Conservation (phyloP, 2,113 vertebrate species). For the Pelmatolapia mariae region DNA sequence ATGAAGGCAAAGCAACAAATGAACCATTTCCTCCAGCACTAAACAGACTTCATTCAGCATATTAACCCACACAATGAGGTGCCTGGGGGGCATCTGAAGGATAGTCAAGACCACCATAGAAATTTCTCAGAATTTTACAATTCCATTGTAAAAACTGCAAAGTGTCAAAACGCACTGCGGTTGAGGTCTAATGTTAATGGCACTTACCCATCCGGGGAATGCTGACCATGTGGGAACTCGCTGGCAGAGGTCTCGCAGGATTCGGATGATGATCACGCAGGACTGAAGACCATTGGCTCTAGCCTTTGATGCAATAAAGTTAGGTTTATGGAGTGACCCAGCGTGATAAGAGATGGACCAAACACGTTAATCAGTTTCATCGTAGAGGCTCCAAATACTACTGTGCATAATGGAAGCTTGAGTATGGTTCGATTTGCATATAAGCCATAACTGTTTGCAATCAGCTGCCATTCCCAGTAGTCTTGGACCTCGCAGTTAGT, state of each 20-base stretch:
- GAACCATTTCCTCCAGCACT: not conserved
- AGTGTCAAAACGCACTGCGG: fast-evolving
- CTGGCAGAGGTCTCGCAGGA: conserved; percentile 96
- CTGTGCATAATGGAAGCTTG: conserved; percentile 95
- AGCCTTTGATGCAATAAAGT: conserved; percentile 92
- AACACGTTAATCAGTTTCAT: conserved; percentile 62
- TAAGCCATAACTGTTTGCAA: conserved; percentile 46
- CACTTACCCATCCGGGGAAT: conserved; percentile 95
- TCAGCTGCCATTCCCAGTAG: conserved; percentile 96
- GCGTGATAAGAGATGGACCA: conserved; percentile 40
- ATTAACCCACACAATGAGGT: not conserved
- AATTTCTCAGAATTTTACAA: not conserved
- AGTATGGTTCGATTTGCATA: conserved; percentile 46
- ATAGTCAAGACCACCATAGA: not conserved
- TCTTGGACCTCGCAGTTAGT: conserved; percentile 95
- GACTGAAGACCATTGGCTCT: conserved; percentile 99
- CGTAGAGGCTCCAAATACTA: conserved; percentile 88
- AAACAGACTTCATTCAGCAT: not conserved
- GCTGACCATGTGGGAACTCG: conserved; percentile 94
- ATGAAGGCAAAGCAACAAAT: not conserved
- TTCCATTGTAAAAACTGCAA: fast-evolving
- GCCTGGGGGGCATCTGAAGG: not conserved
- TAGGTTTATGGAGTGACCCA: conserved; percentile 72
- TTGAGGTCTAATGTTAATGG: not conserved
- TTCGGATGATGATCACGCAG: conserved; percentile 97